Percentiles rank a stretch among this genome's conserved stretches.
Evolutionary conservation across 2,113 vertebrate species (phyloP).

Genomic region (Calypte anna): DNA sequence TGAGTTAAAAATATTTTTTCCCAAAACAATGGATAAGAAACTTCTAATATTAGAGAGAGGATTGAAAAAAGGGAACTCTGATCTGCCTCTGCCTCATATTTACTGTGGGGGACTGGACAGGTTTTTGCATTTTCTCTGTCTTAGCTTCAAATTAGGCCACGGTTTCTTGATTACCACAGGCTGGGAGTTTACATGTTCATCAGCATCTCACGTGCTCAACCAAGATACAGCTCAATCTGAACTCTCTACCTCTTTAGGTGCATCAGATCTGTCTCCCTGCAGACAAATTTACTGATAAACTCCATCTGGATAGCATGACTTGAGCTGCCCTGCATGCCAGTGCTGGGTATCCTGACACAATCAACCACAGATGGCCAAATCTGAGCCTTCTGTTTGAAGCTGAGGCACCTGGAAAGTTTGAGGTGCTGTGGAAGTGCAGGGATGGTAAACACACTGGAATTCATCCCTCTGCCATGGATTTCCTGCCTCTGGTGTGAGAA

Average conservation of each 20-base stretch:
- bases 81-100: neutral
- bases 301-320: neutral
- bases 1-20: neutral
- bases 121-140: neutral
- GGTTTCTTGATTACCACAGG: neutral
- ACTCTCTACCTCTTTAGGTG: neutral
- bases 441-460: neutral
- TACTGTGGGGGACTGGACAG: neutral
- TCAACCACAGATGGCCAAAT: neutral
- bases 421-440: neutral
- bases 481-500: neutral
- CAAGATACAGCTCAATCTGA: neutral
- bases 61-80: neutral
- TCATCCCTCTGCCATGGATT: neutral
- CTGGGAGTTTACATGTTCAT: neutral
- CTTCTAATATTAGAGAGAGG: neutral
- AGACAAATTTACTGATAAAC: neutral
- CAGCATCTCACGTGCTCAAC: neutral
- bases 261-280: neutral
- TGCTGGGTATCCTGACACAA: neutral
- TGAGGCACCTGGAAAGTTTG: neutral
- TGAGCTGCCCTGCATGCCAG: neutral
- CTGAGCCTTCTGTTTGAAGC: neutral
- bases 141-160: neutral
- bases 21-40: neutral